Conservation (phyloP, 2,113 vertebrate species). For the Nothobranchius furzeri region DNA sequence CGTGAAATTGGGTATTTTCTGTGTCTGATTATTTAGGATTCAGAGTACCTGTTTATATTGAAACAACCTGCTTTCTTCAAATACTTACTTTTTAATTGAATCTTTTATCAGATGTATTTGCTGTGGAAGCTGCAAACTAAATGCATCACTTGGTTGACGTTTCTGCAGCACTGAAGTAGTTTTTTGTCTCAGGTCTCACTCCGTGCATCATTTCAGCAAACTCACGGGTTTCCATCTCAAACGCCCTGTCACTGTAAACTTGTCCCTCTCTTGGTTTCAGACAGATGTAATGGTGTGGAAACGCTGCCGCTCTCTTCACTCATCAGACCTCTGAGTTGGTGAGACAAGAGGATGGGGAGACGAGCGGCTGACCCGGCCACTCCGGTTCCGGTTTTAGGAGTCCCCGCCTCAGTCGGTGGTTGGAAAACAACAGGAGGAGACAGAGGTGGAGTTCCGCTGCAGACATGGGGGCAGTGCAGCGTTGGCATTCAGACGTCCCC, state of each 20-base stretch:
- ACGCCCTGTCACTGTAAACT: constrained; percentile 44
- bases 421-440: constrained; percentile 70
- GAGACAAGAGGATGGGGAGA: constrained; percentile 73
- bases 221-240: constrained; percentile 35
- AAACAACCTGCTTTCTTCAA: constrained; percentile 2
- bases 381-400: constrained; percentile 76
- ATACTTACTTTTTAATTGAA: neutral
- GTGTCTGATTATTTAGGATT: constrained; percentile 1
- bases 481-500: constrained; percentile 80
- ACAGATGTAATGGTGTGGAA: constrained; percentile 59
- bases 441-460: constrained; percentile 52
- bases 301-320: constrained; percentile 26
- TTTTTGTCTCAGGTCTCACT: constrained; percentile 15
- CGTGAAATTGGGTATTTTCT: too few species aligned
- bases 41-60: constrained; percentile 26
- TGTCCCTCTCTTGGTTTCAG: constrained; percentile 58
- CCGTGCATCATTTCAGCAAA: constrained; percentile 45
- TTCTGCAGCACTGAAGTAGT: constrained; percentile 27
- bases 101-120: neutral
- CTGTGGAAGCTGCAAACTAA: constrained; percentile 19
- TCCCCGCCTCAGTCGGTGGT: constrained; percentile 74
- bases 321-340: constrained; percentile 41
- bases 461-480: constrained; percentile 72
- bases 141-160: constrained; percentile 4
- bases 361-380: constrained; percentile 76